phyloP scores from a whole-genome alignment of 1,140 invertebrate species.

The Macrotrachela quadricornifera region DNA sequence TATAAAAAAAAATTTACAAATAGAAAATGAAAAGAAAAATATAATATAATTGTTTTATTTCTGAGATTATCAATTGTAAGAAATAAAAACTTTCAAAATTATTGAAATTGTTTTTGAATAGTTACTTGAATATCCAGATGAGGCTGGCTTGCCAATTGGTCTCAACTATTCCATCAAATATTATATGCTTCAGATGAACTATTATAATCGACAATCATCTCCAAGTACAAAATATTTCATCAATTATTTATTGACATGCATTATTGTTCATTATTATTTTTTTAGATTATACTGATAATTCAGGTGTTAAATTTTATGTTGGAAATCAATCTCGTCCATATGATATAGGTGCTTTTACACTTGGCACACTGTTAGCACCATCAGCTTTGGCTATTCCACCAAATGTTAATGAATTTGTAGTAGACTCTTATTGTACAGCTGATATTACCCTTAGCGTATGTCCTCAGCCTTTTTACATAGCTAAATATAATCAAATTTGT shows the following conservation, averaged over 20 bases:
- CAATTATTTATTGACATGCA: too few relatives aligned
- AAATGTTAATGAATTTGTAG: not conserved
- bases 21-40: too few relatives aligned
- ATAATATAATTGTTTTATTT: too few relatives aligned
- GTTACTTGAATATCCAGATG: not conserved
- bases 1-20: too few relatives aligned
- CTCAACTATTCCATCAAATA: not conserved
- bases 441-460: not conserved
- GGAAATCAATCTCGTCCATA: not conserved
- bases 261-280: too few relatives aligned
- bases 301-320: not conserved
- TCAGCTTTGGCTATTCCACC: conserved; percentile 4
- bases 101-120: too few relatives aligned
- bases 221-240: not conserved
- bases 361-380: not conserved
- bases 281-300: not conserved
- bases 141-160: conserved; percentile 1
- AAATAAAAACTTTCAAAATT: too few relatives aligned
- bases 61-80: too few relatives aligned
- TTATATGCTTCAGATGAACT: not conserved
- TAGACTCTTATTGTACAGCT: not conserved
- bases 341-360: conserved; percentile 2
- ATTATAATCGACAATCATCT: not conserved
- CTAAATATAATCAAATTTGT: too few relatives aligned
- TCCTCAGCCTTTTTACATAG: not conserved